Evolutionary conservation across 1,140 invertebrate species (phyloP), one percentile per base, ranked within the genome.

Genomic region (Drosophila setifemur): DNA sequence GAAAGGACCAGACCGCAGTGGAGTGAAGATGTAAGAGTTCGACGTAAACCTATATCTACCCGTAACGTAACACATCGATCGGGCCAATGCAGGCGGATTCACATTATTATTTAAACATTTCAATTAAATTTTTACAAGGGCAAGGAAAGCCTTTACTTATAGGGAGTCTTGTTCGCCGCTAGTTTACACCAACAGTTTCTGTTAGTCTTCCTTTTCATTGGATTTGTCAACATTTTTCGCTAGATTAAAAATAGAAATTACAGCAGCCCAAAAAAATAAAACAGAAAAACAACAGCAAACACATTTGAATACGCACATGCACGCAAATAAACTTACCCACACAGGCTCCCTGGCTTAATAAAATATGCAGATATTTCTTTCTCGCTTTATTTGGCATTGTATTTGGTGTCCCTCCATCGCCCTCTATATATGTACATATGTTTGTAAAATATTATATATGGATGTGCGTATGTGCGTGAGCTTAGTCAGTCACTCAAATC

Each of bases 171-270:
- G n/a, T n/a, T n/a, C n/a, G n/a, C n/a, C n/a, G n/a, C n/a, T n/a
- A n/a, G n/a, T n/a, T n/a, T n/a, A n/a, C n/a, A n/a, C n/a, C 18
- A 66, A 42, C 25, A 16, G 23, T 45, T 71, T 23, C 16, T 26
- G 12, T 55, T 8, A 49, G 28, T 29, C 53, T 52, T 57, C 12
- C 26, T 55, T 55, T 75, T 49, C 23, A 23, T 73, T 37, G 8
- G 44, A 60, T 47, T 49, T 72, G 72, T 61, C 67, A 68, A 63
- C 28, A 37, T 23, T 68, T 49, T 78, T 60, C 48, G 43, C 40
- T 12, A 28, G 25, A 50, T 66, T 83, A 85, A 61, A 83, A 83
- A 83, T 83, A 85, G 79, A 74, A 71, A 83, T 85, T 83, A 83
- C 78, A 85, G 14, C 61, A 68, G 26, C 9, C 29, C 29, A 29